These are phyloP conservation scores for Chrysolina haemoptera DNA, from an alignment of 2,888 invertebrate species.

Conservation along the genomic window DNA sequence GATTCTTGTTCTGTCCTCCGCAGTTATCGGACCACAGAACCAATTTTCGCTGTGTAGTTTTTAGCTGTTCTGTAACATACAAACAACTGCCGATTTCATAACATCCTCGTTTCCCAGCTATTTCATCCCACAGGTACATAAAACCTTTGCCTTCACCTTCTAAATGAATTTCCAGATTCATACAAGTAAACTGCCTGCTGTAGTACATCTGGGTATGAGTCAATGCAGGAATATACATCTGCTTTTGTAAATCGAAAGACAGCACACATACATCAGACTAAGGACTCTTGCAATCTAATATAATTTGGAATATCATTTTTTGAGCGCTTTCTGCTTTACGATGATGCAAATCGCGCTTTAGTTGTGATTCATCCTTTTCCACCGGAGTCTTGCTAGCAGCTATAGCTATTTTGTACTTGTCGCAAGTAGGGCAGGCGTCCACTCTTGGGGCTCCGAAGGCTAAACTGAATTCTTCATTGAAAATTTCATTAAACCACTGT, in stretches of 20 bases:
- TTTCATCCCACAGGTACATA: conserved; percentile 14
- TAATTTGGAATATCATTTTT: neutral
- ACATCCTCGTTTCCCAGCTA: conserved; percentile 17
- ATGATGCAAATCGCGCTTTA: too few species aligned
- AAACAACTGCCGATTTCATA: conserved; percentile 24
- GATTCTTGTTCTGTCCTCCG: neutral
- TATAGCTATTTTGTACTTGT: conserved; percentile 6
- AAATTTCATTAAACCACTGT: conserved; percentile 19
- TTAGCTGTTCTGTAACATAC: conserved; percentile 8
- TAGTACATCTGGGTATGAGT: neutral
- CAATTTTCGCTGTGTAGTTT: conserved; percentile 14
- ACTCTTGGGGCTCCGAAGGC: conserved; percentile 15
- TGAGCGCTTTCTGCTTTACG: too few species aligned
- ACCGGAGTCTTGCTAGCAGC: neutral
- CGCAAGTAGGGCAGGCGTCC: conserved; percentile 18
- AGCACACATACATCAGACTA: conserved; percentile 9
- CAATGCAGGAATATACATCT: conserved; percentile 16
- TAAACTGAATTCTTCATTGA: conserved; percentile 17
- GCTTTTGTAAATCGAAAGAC: neutral
- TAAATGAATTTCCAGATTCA: conserved; percentile 25
- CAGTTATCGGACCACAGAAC: conserved; percentile 4
- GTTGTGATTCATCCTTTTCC: conserved; percentile 4
- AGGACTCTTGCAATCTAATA: neutral
- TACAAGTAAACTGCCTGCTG: neutral
- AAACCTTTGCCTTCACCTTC: conserved; percentile 24